A percentile compares a stretch with the other conserved stretches of the same genome.
Evolutionary conservation across 2,888 invertebrate species (phyloP).

Genomic region (Diogma glabrata): DNA sequence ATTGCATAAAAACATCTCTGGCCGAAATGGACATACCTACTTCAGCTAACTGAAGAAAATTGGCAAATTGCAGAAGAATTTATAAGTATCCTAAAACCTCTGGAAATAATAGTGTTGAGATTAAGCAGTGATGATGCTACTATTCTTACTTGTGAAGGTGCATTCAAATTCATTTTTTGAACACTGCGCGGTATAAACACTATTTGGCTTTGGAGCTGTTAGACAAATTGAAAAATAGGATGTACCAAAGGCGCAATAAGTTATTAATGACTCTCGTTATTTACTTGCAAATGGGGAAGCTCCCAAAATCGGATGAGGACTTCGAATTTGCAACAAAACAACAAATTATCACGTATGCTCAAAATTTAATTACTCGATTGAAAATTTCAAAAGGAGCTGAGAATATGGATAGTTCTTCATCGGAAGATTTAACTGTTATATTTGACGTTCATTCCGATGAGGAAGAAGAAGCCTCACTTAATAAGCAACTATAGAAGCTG

Average conservation of each 20-base stretch:
- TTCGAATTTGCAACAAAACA: not conserved
- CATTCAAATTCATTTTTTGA: not conserved
- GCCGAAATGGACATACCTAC: not conserved
- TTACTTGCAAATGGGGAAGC: not conserved
- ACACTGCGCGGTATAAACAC: not conserved
- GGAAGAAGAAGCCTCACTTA: not conserved
- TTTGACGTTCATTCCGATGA: too few relatives aligned
- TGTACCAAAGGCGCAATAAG: not conserved
- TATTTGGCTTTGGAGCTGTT: not conserved
- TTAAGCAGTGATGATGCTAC: not conserved
- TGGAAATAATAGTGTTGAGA: not conserved
- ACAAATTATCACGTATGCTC: not conserved
- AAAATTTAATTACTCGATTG: not conserved
- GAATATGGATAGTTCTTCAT: too few relatives aligned
- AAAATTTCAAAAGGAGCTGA: not conserved
- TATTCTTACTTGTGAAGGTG: not conserved
- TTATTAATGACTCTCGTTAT: not conserved
- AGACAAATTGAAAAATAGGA: not conserved
- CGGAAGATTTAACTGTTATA: too few relatives aligned
- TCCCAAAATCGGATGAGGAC: not conserved
- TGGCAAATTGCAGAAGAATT: not conserved
- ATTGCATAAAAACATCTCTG: not conserved
- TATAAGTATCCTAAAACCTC: not conserved
- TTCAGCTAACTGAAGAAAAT: not conserved
- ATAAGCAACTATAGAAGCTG: not conserved